Conservation (phyloP, 2,888 invertebrate genomes). For the Sphaerophoria rueppellii region DNA sequence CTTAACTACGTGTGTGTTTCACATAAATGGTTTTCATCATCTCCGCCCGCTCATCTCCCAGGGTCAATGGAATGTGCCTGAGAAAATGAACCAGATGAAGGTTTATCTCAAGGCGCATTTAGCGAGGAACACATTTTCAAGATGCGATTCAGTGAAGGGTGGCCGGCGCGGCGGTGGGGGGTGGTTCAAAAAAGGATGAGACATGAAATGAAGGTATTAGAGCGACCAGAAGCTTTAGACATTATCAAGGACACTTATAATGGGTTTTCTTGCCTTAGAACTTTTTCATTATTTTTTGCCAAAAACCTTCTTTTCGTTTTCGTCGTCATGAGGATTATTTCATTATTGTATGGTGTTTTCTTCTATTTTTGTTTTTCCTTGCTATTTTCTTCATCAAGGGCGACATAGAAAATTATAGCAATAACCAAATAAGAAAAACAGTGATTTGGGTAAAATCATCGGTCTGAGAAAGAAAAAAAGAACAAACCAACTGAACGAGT, state of each 20-base stretch:
- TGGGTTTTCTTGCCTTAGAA: slow-evolving; percentile 62
- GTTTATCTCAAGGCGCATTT: slow-evolving; percentile 46
- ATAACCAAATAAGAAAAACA: slow-evolving; percentile 40
- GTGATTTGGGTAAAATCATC: slow-evolving; percentile 45
- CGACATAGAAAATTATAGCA: slow-evolving; percentile 28
- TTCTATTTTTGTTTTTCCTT: no score
- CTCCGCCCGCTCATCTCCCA: slow-evolving; percentile 3
- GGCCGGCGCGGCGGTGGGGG: background rate
- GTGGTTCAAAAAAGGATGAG: no score
- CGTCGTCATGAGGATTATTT: slow-evolving; percentile 31
- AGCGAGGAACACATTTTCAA: background rate
- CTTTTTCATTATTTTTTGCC: slow-evolving; percentile 44
- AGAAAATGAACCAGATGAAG: background rate
- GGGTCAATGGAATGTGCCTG: slow-evolving; percentile 46
- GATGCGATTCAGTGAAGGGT: background rate
- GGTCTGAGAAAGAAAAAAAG: background rate
- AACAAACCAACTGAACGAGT: background rate
- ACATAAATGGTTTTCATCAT: background rate
- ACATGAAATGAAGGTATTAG: no score
- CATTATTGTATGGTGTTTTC: background rate
- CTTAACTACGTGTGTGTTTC: slow-evolving; percentile 28
- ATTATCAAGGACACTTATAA: slow-evolving; percentile 67
- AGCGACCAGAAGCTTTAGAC: slow-evolving; percentile 52
- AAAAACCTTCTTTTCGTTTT: slow-evolving; percentile 3
- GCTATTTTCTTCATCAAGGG: background rate